A percentile compares a stretch with the other conserved stretches of the same genome.
Evolutionary conservation across 2,888 invertebrate genomes (phyloP).

Genomic region (Drosophila anceps): DNA sequence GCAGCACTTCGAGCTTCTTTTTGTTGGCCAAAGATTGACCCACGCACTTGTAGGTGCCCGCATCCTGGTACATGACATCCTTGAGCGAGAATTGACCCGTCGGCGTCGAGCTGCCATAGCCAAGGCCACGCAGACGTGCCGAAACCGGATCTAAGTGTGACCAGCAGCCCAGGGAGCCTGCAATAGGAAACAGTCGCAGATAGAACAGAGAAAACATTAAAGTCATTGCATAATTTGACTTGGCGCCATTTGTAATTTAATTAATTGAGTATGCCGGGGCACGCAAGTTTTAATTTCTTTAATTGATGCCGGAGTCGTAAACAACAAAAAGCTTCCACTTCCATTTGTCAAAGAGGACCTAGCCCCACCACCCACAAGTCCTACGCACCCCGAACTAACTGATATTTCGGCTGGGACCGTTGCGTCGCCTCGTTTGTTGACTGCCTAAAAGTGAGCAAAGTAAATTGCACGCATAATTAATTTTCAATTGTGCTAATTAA

Average conservation of each 20-base stretch:
- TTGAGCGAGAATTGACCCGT: conserved; percentile 89
- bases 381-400: not conserved
- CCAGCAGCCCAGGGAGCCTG: conserved; percentile 89
- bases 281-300: conserved; percentile 82
- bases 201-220: conserved; percentile 23
- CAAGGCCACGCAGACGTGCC: conserved; percentile 87
- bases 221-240: conserved; percentile 53
- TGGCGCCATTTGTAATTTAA: conserved; percentile 71
- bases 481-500: conserved; percentile 83
- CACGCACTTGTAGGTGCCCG: conserved; percentile 91
- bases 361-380: not conserved
- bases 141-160: conserved; percentile 87
- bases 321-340: conserved; percentile 39
- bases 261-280: conserved; percentile 76
- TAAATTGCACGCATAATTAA: conserved; percentile 83
- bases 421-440: conserved; percentile 32
- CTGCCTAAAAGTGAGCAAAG: conserved; percentile 71
- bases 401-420: conserved; percentile 16
- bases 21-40: conserved; percentile 86
- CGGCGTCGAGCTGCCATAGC: conserved; percentile 86
- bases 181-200: conserved; percentile 2
- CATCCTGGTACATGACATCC: conserved; percentile 91
- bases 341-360: conserved; percentile 38
- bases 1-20: conserved; percentile 86
- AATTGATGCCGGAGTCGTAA: conserved; percentile 76